Conservation (phyloP, 2,888 invertebrate species). For the Germaria angustata region DNA sequence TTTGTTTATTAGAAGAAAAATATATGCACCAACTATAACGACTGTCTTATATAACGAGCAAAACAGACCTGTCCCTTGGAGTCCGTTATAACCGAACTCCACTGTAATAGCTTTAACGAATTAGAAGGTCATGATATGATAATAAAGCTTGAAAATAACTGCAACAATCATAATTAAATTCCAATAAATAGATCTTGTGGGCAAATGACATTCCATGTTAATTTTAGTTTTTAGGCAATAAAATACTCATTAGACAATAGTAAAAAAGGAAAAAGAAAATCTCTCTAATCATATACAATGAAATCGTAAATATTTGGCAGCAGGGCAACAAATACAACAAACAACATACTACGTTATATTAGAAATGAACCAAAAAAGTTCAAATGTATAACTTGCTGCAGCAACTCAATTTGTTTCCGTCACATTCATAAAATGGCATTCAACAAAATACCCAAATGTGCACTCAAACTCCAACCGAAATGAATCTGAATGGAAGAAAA, state of each 20-base stretch:
- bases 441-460: conserved; percentile 1
- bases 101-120: no score
- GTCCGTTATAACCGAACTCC: no score
- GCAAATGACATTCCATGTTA: neutral
- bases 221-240: neutral
- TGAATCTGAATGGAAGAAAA: neutral
- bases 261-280: neutral
- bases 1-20: no score
- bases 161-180: neutral
- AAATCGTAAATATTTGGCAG: conserved; percentile 32
- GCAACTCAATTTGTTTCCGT: conserved; percentile 45
- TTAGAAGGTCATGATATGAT: no score
- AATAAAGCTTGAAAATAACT: no score
- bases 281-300: conserved; percentile 1
- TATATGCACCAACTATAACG: no score
- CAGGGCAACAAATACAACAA: conserved; percentile 20
- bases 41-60: no score
- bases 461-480: neutral
- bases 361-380: conserved; percentile 35
- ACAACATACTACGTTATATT: conserved; percentile 13
- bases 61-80: no score
- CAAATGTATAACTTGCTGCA: conserved; percentile 42
- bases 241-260: neutral
- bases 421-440: conserved; percentile 34
- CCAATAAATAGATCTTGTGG: neutral